phyloP scores from a whole-genome alignment of 2,888 invertebrate species.

The Eristalis arbustorum region DNA sequence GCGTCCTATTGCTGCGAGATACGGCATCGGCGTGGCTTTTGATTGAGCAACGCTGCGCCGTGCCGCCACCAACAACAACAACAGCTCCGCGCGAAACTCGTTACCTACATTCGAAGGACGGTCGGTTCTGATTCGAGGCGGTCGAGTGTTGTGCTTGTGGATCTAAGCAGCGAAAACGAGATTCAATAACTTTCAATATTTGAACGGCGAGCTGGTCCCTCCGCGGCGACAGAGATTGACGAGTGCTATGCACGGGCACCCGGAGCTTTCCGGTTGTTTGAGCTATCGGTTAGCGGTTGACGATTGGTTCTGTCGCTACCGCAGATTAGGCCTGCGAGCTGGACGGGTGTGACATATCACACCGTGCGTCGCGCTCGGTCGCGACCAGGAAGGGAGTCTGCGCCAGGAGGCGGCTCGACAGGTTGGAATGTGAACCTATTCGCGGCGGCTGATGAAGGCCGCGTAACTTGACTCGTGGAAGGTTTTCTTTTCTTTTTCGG shows the following conservation, averaged over 20 bases:
- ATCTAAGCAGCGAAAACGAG: not conserved
- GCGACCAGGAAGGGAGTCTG: not conserved
- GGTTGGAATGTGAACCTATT: not conserved
- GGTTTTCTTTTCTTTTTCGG: not conserved
- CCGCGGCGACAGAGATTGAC: not conserved
- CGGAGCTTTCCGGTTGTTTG: not conserved
- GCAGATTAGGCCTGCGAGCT: not conserved
- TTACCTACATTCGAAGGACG: slow-evolving; percentile 57
- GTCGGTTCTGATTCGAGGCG: slow-evolving; percentile 33
- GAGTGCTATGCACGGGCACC: not conserved
- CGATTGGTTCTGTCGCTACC: not conserved
- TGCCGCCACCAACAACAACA: not conserved
- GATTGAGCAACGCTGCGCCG: not conserved
- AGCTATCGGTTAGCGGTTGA: not conserved
- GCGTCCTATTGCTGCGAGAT: not conserved
- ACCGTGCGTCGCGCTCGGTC: not conserved
- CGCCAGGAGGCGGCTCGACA: not conserved
- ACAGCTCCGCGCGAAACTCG: slow-evolving; percentile 3
- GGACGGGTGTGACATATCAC: not conserved
- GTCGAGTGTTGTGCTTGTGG: not conserved
- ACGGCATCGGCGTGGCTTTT: not conserved
- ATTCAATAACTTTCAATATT: slow-evolving; percentile 42
- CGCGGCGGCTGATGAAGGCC: not conserved
- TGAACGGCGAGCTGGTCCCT: slow-evolving; percentile 5
- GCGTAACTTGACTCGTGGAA: not conserved